Conservation (phyloP, 2,888 invertebrate genomes). For the Machimus rusticus region DNA sequence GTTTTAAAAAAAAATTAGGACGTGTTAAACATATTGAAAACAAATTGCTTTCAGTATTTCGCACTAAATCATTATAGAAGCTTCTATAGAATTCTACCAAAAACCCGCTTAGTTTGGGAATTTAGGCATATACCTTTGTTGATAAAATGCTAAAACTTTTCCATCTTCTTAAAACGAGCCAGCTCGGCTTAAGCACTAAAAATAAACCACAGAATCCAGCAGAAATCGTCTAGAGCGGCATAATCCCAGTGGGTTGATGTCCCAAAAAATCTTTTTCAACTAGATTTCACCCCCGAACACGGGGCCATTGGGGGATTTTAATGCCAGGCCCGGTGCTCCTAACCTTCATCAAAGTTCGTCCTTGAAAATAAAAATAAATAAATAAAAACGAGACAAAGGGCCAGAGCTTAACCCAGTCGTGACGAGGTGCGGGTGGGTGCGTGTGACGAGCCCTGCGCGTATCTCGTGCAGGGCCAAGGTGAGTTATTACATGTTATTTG, state of each 20-base stretch:
- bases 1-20: too few species aligned
- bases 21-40: too few species aligned
- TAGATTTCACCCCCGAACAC: neutral
- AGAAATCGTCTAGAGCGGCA: neutral
- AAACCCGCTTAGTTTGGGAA: too few species aligned
- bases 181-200: neutral
- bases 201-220: neutral
- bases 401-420: neutral
- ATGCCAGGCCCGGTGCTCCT: neutral
- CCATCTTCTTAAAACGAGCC: neutral
- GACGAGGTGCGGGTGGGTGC: neutral
- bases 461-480: neutral
- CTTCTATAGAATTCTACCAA: too few species aligned
- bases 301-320: neutral
- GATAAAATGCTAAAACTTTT: neutral
- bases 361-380: neutral
- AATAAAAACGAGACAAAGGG: neutral
- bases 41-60: too few species aligned
- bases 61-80: too few species aligned
- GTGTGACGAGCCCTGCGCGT: neutral
- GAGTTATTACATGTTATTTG: neutral
- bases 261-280: neutral
- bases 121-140: neutral
- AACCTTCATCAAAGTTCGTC: neutral
- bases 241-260: neutral